Percentiles rank a stretch among this genome's conserved stretches.
phyloP scores from a whole-genome alignment of 2,888 invertebrate genomes.

The Hylaea fasciaria region DNA sequence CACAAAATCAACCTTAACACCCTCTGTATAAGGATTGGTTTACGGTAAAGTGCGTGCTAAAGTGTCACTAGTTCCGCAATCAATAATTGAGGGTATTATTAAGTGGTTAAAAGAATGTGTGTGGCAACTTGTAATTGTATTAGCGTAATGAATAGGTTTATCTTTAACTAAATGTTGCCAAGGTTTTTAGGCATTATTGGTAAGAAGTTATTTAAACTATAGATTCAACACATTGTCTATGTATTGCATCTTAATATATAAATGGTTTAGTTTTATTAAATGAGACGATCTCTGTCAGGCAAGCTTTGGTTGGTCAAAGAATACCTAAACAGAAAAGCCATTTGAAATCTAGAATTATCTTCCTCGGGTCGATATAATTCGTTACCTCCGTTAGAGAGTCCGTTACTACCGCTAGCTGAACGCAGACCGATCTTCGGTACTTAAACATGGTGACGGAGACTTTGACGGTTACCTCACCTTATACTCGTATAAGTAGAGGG shows the following conservation, averaged over 20 bases:
- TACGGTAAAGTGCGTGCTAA: background rate
- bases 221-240: no score
- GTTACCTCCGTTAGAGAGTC: slow-evolving; percentile 1
- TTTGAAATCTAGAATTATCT: no score
- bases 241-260: no score
- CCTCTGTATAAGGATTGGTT: background rate
- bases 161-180: no score
- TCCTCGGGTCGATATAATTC: no score
- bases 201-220: no score
- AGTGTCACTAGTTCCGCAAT: slow-evolving; percentile 38
- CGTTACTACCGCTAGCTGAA: slow-evolving; percentile 23
- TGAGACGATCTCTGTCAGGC: no score
- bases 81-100: slow-evolving; percentile 33
- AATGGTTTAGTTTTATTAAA: no score
- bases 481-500: slow-evolving; percentile 9
- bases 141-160: no score
- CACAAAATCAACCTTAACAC: slow-evolving; percentile 12
- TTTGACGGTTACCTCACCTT: slow-evolving; percentile 12
- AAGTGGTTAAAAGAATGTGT: slow-evolving; percentile 33
- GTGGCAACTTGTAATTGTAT: slow-evolving; percentile 18
- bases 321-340: no score
- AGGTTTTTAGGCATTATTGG: no score
- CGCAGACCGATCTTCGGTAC: slow-evolving; percentile 5
- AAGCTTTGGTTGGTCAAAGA: no score
- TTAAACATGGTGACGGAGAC: slow-evolving; percentile 3